phyloP scores from a whole-genome alignment of 2,797 vertebrate genomes.

The Clarias fuscus region DNA sequence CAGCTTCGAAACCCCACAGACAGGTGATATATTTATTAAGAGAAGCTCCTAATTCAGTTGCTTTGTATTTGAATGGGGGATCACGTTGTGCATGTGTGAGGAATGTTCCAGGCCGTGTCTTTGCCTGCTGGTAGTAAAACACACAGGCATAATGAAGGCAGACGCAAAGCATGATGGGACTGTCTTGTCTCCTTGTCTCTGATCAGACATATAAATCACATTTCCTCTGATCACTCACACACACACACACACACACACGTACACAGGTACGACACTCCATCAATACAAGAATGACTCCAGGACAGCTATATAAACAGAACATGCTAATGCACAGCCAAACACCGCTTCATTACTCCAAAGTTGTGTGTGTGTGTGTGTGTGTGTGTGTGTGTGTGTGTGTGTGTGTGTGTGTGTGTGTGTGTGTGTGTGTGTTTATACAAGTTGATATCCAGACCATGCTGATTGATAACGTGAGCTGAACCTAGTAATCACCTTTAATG shows the following conservation, averaged over 20 bases:
- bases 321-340: neutral
- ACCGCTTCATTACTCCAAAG: neutral
- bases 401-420: no score
- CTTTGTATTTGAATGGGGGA: conserved; percentile 36
- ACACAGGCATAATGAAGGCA: conserved; percentile 62
- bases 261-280: neutral
- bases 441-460: neutral
- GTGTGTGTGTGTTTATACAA: neutral
- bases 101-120: conserved; percentile 46
- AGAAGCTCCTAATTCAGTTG: conserved; percentile 67
- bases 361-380: neutral
- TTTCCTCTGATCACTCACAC: conserved; percentile 64
- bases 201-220: conserved; percentile 8
- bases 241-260: neutral
- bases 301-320: neutral
- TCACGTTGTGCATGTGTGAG: conserved; percentile 52
- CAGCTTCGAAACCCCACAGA: conserved; percentile 30
- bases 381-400: no score
- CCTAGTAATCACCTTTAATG: neutral
- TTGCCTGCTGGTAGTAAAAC: conserved; percentile 53
- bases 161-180: conserved; percentile 57
- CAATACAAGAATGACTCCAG: neutral
- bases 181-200: conserved; percentile 44
- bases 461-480: neutral
- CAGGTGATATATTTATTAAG: conserved; percentile 71